Evolutionary conservation across 2,797 vertebrate species (phyloP).

Genomic region (Gymnothorax reevesii): DNA sequence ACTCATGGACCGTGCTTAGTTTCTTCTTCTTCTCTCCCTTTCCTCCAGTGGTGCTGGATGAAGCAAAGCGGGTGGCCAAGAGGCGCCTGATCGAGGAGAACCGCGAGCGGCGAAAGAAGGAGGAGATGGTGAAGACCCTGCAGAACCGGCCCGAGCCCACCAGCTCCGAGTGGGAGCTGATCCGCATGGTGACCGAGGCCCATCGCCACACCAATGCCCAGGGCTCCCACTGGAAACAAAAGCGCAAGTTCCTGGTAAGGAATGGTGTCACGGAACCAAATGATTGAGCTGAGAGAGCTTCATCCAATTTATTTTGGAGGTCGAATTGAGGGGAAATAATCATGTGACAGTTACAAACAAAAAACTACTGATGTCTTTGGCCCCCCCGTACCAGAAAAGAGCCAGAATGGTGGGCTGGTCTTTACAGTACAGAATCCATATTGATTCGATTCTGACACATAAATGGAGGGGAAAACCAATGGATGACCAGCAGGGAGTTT

Average conservation of each 20-base stretch:
- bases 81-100: constrained; percentile 97
- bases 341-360: no score
- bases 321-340: no score
- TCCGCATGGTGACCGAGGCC: constrained; percentile 91
- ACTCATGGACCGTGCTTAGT: no score
- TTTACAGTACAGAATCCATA: no score
- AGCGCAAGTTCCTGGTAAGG: constrained; percentile 95
- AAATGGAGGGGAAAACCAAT: no score
- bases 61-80: constrained; percentile 94
- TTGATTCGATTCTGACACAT: no score
- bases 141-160: constrained; percentile 93
- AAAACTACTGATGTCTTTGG: no score
- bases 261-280: not conserved
- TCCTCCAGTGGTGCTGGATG: constrained; percentile 90
- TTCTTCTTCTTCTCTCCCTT: not conserved
- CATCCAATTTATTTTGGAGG: no score
- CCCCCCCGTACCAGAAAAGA: no score
- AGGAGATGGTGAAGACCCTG: constrained; percentile 91
- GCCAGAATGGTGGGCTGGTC: no score
- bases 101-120: constrained; percentile 90
- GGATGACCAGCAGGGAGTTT: no score
- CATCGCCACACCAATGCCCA: constrained; percentile 97
- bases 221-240: constrained; percentile 98
- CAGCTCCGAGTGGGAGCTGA: constrained; percentile 92
- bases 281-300: no score